phyloP scores from a whole-genome alignment of 1,140 invertebrate genomes.

The Heliconius hermathena region DNA sequence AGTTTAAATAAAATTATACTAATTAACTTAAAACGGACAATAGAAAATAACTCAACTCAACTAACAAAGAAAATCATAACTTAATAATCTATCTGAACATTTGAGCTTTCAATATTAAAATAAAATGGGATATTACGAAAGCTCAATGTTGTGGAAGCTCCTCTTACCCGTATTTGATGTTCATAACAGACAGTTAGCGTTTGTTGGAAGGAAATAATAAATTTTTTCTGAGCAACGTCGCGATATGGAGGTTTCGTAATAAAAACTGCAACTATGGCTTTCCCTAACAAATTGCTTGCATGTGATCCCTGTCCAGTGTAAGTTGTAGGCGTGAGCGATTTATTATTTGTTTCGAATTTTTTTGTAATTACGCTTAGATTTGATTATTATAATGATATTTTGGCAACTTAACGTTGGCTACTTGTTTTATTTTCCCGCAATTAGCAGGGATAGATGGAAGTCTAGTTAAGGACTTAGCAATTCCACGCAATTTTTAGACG shows the following conservation, averaged over 20 bases:
- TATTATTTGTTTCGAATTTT: background rate
- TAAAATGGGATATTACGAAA: constrained; percentile 28
- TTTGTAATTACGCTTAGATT: background rate
- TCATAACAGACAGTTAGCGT: constrained; percentile 50
- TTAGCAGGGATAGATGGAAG: too few species aligned
- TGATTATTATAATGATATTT: background rate
- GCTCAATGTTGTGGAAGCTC: constrained; percentile 42
- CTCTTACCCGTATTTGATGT: constrained; percentile 42
- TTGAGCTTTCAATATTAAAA: constrained; percentile 29
- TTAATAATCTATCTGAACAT: background rate
- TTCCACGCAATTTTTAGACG: too few species aligned
- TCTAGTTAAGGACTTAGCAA: too few species aligned
- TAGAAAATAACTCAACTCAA: background rate
- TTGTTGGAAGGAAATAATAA: constrained; percentile 48
- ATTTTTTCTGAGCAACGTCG: constrained; percentile 46
- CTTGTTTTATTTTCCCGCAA: too few species aligned
- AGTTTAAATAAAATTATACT: too few species aligned
- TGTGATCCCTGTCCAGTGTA: constrained; percentile 54
- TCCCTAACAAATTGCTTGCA: constrained; percentile 70
- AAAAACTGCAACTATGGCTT: constrained; percentile 71
- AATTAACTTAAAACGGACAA: background rate
- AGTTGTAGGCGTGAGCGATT: constrained; percentile 39
- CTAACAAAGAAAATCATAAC: background rate
- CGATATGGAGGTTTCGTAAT: constrained; percentile 63
- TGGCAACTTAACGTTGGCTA: too few species aligned